phyloP scores from a whole-genome alignment of 1,140 invertebrate species.

The Ridgeia piscesae region DNA sequence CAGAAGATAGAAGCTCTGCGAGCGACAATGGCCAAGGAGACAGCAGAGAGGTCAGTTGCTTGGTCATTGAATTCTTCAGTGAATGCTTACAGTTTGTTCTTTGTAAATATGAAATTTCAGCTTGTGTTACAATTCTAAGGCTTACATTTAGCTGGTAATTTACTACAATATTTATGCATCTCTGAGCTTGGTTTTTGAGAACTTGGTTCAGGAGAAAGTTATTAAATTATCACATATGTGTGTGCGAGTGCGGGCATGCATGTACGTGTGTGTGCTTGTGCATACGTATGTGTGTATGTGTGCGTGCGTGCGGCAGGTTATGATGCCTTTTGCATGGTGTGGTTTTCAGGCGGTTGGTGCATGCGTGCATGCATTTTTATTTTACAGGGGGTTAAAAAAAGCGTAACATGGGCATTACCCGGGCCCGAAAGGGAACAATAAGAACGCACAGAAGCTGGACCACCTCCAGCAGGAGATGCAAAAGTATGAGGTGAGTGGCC shows the following conservation, averaged over 20 bases:
- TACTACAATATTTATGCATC: too few relatives aligned
- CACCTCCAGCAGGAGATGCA: constrained; percentile 80
- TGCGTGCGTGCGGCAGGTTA: background rate
- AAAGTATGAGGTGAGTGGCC: constrained; percentile 67
- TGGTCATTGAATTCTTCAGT: background rate
- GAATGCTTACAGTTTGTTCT: constrained; percentile 6
- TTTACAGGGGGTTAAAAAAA: too few relatives aligned
- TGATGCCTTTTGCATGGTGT: too few relatives aligned
- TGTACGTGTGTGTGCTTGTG: background rate
- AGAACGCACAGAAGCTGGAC: constrained; percentile 89
- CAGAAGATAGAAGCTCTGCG: constrained; percentile 86
- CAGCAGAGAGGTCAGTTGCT: constrained; percentile 71
- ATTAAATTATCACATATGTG: background rate
- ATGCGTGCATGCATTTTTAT: too few relatives aligned
- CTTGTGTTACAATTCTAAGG: too few relatives aligned
- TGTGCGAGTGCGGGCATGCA: background rate
- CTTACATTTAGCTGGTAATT: too few relatives aligned
- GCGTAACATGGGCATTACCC: too few relatives aligned
- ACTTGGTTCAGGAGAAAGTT: too few relatives aligned
- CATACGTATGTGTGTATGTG: background rate
- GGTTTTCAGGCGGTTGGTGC: too few relatives aligned
- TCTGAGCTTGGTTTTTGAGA: too few relatives aligned
- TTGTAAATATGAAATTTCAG: background rate
- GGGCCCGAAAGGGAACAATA: too few relatives aligned
- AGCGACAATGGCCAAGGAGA: constrained; percentile 87